Evolutionary conservation across 2,797 vertebrate species (phyloP), one percentile per base, ranked within the genome.

Genomic region (Fistularia tabacaria): DNA sequence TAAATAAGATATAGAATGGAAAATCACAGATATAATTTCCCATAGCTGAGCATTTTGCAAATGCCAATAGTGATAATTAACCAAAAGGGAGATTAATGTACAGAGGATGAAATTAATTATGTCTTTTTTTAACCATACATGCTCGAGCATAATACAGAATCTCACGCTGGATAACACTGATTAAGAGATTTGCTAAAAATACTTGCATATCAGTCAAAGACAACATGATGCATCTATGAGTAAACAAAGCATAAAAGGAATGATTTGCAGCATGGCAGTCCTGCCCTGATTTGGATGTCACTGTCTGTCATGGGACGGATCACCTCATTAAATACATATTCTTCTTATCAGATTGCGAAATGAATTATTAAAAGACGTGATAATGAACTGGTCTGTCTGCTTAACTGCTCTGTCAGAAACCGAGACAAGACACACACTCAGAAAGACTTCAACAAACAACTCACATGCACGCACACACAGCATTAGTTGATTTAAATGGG

Each of bases 1-100:
- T 25, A 3, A 25, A 25, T 1, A 43, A 53, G 43, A 15, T 14
- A n/a, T 43, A 11, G 40, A 38, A 13, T 65, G 66, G 54, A 45
- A 59, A 45, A 38, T 62, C 14, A 51, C 59, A 60, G 64, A 70
- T 53, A 71, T 73, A 69, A 54, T 71, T 65, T 61, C 59, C 73
- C 72, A 69, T 56, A 63, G 58, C 25, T 60, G 63, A 81, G 66
- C 80, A 71, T 68, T 78, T 80, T 79, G 82, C 77, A 83, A 87
- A 87, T 84, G 81, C 69, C 71, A 65, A 80, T 80, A 72, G 78
- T 76, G 82, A 80, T 85, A 84, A 87, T 85, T 77, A 87, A 81
- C 76, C 80, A 87, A 85, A 79, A 69, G 69, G 71, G 69, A 78
- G 76, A 75, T 70, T 77, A 76, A 78, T 73, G 65, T 77, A 76